Conservation (phyloP, 2,797 vertebrate species). For the Urosaurus nigricauda region DNA sequence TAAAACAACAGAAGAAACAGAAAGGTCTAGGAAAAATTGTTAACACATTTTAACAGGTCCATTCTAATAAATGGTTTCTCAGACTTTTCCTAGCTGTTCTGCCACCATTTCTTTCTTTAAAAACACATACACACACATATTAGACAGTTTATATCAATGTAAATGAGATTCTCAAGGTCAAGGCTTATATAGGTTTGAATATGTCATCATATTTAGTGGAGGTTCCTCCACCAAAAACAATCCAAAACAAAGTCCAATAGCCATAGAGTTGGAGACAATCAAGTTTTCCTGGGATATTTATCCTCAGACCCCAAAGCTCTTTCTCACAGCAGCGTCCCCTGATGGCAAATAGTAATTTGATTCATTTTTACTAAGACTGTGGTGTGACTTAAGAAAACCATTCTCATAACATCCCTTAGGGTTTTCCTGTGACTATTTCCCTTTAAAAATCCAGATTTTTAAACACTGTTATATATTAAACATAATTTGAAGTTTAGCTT, state of each 20-base stretch:
- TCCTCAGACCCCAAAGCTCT: background rate
- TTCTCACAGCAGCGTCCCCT: background rate
- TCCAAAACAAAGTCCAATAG: background rate
- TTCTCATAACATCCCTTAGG: background rate
- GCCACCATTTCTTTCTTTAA: slow-evolving; percentile 23
- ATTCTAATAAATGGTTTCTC: slow-evolving; percentile 53
- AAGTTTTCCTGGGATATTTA: background rate
- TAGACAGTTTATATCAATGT: background rate
- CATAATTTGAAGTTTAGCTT: background rate
- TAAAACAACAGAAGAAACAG: no score
- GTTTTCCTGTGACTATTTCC: background rate
- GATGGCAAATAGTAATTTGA: background rate
- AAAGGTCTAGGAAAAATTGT: no score
- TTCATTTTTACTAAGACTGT: background rate
- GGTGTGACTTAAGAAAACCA: background rate
- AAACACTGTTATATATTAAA: background rate
- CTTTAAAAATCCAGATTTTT: background rate
- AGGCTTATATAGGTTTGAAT: background rate
- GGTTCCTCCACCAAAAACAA: background rate
- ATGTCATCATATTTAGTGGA: background rate
- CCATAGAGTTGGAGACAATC: background rate
- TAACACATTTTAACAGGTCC: no score
- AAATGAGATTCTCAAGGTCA: background rate
- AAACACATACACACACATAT: background rate
- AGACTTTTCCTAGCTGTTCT: slow-evolving; percentile 31